phyloP scores from a whole-genome alignment of 2,797 vertebrate genomes.

The Cygnus olor region DNA sequence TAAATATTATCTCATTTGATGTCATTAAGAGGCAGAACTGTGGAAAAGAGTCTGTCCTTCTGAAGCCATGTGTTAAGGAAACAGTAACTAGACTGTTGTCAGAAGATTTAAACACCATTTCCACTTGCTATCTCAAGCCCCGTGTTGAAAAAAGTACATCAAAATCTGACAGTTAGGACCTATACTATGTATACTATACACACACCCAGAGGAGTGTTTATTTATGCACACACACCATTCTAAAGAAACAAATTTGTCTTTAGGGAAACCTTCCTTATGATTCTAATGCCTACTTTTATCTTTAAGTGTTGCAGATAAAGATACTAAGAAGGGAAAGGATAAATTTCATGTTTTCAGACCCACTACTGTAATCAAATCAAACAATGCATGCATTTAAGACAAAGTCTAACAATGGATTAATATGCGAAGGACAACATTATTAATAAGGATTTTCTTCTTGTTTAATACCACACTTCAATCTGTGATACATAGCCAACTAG shows the following conservation, averaged over 20 bases:
- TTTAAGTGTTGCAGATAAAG: not conserved
- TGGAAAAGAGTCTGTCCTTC: not conserved
- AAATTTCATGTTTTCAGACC: not conserved
- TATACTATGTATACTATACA: rapidly evolving
- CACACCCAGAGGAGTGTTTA: not conserved
- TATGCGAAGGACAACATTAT: slow-evolving; percentile 35
- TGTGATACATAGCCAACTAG: slow-evolving; percentile 48
- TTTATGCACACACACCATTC: not conserved
- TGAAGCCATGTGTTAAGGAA: not conserved
- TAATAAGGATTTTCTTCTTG: slow-evolving; percentile 40
- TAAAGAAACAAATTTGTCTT: not conserved
- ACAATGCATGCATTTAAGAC: not conserved
- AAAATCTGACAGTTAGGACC: not conserved
- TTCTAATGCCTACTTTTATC: not conserved
- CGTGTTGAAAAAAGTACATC: not conserved
- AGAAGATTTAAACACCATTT: not conserved
- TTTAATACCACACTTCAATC: slow-evolving; percentile 48
- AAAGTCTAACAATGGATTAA: slow-evolving; percentile 32
- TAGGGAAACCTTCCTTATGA: not conserved
- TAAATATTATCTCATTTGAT: not conserved
- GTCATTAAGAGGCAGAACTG: not conserved
- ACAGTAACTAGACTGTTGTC: not conserved
- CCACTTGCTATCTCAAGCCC: not conserved
- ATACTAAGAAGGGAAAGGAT: not conserved
- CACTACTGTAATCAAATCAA: slow-evolving; percentile 5